These are phyloP conservation scores for Dicroscelio sp. DNA, from an alignment of 2,888 invertebrate genomes.

Conservation along the genomic window DNA sequence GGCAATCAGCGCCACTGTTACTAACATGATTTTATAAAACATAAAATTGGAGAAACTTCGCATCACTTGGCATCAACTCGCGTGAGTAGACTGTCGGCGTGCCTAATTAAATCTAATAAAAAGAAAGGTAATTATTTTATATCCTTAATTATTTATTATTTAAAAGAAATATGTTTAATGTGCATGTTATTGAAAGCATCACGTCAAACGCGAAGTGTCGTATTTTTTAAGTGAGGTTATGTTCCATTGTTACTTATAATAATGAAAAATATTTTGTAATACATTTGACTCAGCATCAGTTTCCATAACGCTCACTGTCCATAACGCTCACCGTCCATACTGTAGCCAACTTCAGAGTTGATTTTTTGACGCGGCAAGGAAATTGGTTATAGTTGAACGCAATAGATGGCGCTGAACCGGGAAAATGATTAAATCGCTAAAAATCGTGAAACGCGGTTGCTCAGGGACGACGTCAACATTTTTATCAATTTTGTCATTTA, in stretches of 20 bases:
- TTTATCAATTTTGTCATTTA: too few species aligned
- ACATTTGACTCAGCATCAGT: too few species aligned
- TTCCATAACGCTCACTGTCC: too few species aligned
- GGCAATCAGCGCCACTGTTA: background rate
- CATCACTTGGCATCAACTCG: background rate
- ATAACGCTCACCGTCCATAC: too few species aligned
- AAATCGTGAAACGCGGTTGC: too few species aligned
- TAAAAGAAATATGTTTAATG: background rate
- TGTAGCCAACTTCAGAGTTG: too few species aligned
- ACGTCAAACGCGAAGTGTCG: background rate
- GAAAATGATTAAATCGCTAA: too few species aligned
- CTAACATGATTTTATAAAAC: background rate
- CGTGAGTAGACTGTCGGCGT: background rate
- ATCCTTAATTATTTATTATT: background rate
- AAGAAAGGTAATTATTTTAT: background rate
- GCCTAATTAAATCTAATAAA: background rate
- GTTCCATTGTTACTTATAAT: conserved; percentile 13
- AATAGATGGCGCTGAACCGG: too few species aligned
- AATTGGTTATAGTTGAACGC: too few species aligned
- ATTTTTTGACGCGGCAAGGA: too few species aligned
- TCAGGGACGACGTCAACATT: too few species aligned
- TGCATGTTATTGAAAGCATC: background rate
- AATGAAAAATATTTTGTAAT: too few species aligned
- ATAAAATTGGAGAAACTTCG: background rate
- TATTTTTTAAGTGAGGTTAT: conserved; percentile 18